Conservation (phyloP, 2,797 vertebrate species). For the Sebastes iracundus region DNA sequence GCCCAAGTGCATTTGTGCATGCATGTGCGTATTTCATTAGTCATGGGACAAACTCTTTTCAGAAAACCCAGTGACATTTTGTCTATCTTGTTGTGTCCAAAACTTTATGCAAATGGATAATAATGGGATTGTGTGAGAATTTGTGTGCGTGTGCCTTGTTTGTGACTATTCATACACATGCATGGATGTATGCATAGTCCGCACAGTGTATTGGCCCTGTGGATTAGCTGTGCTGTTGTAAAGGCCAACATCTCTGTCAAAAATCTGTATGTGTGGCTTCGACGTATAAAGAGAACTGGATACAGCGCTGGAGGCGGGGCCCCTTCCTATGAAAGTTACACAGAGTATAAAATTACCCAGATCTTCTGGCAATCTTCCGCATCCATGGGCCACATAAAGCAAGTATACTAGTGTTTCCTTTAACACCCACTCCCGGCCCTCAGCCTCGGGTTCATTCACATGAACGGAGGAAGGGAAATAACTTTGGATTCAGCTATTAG, state of each 20-base stretch:
- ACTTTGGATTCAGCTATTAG: too few species aligned
- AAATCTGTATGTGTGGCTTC: background rate
- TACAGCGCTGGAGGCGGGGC: too few species aligned
- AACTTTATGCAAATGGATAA: background rate
- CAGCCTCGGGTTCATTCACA: too few species aligned
- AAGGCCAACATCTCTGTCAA: background rate
- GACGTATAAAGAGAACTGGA: too few species aligned
- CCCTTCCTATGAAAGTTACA: too few species aligned
- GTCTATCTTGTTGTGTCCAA: background rate
- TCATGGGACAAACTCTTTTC: background rate
- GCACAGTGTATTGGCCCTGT: background rate
- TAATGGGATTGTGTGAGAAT: background rate
- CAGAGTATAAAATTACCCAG: too few species aligned
- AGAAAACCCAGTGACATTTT: slow-evolving; percentile 7
- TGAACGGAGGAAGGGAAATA: too few species aligned
- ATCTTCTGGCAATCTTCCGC: too few species aligned
- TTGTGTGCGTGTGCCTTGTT: background rate
- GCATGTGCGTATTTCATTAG: background rate
- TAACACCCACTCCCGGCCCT: too few species aligned
- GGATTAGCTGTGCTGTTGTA: background rate
- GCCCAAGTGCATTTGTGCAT: background rate
- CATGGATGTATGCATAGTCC: background rate
- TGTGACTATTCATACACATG: background rate
- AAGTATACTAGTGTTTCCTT: too few species aligned
- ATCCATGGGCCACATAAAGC: too few species aligned